These are phyloP conservation scores for Poecilia velifera DNA, from an alignment of 2,797 vertebrate species.

Conservation along the genomic window DNA sequence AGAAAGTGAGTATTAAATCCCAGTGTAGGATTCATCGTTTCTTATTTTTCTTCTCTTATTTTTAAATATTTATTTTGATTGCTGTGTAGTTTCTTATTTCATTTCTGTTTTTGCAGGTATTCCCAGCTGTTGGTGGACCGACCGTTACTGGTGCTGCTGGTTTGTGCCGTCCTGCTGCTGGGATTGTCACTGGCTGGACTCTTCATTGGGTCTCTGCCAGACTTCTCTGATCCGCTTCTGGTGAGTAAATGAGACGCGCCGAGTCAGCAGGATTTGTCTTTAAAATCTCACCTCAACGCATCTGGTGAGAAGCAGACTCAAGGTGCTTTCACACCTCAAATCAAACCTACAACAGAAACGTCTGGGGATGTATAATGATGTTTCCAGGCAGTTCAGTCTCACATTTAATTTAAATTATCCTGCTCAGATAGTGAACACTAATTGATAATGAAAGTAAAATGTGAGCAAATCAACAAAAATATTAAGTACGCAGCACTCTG, in stretches of 20 bases:
- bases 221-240: slow-evolving; percentile 93
- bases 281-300: background rate
- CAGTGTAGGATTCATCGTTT: background rate
- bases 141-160: slow-evolving; percentile 83
- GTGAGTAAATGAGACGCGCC: slow-evolving; percentile 76
- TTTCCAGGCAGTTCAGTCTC: slow-evolving; percentile 39
- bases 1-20: slow-evolving; percentile 84
- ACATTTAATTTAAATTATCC: slow-evolving; percentile 17
- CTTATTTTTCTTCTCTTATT: background rate
- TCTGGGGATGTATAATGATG: slow-evolving; percentile 36
- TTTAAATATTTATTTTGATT: background rate
- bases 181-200: slow-evolving; percentile 89
- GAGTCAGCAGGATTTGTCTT: background rate
- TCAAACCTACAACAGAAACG: slow-evolving; percentile 19
- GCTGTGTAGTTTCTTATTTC: slow-evolving; percentile 16
- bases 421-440: slow-evolving; percentile 16
- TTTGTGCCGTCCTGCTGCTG: slow-evolving; percentile 82
- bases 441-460: background rate
- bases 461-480: background rate
- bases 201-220: slow-evolving; percentile 87
- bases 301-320: background rate
- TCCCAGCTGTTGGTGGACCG: slow-evolving; percentile 91
- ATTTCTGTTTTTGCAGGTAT: slow-evolving; percentile 79
- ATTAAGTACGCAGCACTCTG: background rate
- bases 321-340: background rate